Evolutionary conservation across 2,113 vertebrate genomes (phyloP).

Genomic region (Patagioenas fasciata): DNA sequence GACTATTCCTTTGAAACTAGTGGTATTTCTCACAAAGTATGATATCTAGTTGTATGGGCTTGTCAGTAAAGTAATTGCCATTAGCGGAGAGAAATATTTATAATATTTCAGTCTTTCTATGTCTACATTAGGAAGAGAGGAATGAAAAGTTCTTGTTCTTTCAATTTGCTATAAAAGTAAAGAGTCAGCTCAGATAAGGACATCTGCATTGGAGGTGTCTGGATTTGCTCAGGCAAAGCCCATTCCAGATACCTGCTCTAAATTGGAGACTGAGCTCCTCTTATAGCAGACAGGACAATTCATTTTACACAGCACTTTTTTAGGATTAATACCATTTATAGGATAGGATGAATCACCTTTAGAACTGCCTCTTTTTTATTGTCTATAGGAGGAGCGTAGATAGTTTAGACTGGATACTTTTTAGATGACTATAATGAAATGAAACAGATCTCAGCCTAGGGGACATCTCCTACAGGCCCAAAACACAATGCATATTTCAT

Average conservation of each 20-base stretch:
- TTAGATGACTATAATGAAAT: conserved; percentile 47
- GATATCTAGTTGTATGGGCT: background rate
- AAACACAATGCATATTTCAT: conserved; percentile 24
- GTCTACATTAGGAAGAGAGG: background rate
- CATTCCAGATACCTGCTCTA: background rate
- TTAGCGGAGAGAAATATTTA: background rate
- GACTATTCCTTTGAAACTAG: background rate
- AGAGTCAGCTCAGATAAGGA: background rate
- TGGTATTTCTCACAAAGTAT: background rate
- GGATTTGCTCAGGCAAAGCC: background rate
- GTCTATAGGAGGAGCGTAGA: conserved; percentile 11
- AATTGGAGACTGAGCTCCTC: background rate
- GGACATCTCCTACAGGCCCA: background rate
- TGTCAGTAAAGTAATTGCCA: background rate
- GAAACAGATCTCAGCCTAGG: conserved; percentile 28
- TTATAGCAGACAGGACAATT: background rate
- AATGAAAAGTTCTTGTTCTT: background rate
- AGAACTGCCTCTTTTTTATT: background rate
- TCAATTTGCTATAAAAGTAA: background rate
- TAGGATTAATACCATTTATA: background rate
- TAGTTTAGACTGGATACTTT: background rate
- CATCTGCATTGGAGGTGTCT: background rate
- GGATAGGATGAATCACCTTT: background rate
- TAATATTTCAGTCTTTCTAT: background rate
- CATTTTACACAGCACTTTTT: background rate